These are phyloP conservation scores for Scatophagus argus DNA, from an alignment of 2,113 vertebrate genomes.

Conservation along the genomic window DNA sequence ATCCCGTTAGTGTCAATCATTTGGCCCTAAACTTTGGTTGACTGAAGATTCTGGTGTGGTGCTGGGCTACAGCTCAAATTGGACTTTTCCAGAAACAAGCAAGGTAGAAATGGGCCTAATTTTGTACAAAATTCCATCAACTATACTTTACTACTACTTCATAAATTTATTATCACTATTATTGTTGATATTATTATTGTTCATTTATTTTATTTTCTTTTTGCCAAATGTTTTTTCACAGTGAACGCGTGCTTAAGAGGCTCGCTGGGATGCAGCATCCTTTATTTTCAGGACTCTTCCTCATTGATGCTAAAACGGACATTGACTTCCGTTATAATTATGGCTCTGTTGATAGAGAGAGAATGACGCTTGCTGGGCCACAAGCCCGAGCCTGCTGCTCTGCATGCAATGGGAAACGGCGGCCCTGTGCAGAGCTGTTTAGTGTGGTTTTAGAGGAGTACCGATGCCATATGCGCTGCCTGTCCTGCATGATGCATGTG, in stretches of 20 bases:
- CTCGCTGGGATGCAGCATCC: background rate
- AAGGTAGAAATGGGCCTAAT: background rate
- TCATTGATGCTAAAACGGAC: slow-evolving; percentile 59
- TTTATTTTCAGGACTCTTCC: slow-evolving; percentile 13
- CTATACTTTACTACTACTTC: no score
- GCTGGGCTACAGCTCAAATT: no score
- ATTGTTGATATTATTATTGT: no score
- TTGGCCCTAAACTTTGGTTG: background rate
- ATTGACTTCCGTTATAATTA: slow-evolving; percentile 64
- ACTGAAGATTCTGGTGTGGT: background rate
- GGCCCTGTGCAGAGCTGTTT: slow-evolving; percentile 41
- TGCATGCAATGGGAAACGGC: slow-evolving; percentile 52
- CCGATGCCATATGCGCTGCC: slow-evolving; percentile 67
- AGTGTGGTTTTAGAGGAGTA: slow-evolving; percentile 63
- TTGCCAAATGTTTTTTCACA: background rate
- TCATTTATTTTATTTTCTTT: no score
- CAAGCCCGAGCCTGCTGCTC: slow-evolving; percentile 41
- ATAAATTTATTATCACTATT: no score
- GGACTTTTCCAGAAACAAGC: no score
- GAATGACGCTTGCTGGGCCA: slow-evolving; percentile 36
- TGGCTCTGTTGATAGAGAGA: slow-evolving; percentile 41
- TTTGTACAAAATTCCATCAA: background rate
- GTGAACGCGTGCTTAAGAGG: background rate
- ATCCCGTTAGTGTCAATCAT: background rate
- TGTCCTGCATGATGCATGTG: slow-evolving; percentile 71